Conservation (phyloP, 2,113 vertebrate species). For the Xenopus laevis region DNA sequence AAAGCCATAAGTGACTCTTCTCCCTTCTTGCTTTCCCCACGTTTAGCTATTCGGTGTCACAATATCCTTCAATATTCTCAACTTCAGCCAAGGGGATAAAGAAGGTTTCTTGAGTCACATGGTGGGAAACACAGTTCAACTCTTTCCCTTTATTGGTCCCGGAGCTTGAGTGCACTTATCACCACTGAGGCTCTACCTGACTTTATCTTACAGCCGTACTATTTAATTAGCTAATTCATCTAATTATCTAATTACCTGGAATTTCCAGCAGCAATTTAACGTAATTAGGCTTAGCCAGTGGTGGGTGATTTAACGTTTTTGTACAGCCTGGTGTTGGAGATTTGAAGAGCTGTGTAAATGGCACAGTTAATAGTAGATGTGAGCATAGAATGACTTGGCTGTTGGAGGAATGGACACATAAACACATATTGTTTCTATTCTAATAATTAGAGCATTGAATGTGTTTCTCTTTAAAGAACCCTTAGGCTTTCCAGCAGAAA, state of each 20-base stretch:
- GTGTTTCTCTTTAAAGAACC: too few species aligned
- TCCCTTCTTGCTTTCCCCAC: too few species aligned
- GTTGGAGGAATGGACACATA: background rate
- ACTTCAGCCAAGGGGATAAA: background rate
- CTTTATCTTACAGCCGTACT: slow-evolving; percentile 63
- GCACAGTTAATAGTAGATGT: background rate
- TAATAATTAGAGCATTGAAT: too few species aligned
- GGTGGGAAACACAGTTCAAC: background rate
- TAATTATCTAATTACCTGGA: slow-evolving; percentile 68
- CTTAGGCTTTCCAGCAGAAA: too few species aligned
- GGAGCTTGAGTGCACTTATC: slow-evolving; percentile 50
- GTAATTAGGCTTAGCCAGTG: slow-evolving; percentile 58
- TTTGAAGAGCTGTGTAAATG: background rate
- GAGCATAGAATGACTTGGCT: background rate
- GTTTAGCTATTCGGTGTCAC: too few species aligned
- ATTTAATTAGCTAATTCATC: slow-evolving; percentile 67
- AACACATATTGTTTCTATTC: too few species aligned
- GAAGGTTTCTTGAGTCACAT: background rate
- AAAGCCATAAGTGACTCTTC: too few species aligned
- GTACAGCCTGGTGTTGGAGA: background rate
- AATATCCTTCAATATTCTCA: background rate
- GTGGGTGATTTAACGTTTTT: slow-evolving; percentile 29
- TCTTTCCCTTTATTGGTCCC: slow-evolving; percentile 15
- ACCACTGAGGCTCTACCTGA: slow-evolving; percentile 61
- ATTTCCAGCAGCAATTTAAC: slow-evolving; percentile 61